Evolutionary conservation across 1,140 invertebrate species (phyloP), one percentile per base, ranked within the genome.

Genomic region (Calliphora vicina): DNA sequence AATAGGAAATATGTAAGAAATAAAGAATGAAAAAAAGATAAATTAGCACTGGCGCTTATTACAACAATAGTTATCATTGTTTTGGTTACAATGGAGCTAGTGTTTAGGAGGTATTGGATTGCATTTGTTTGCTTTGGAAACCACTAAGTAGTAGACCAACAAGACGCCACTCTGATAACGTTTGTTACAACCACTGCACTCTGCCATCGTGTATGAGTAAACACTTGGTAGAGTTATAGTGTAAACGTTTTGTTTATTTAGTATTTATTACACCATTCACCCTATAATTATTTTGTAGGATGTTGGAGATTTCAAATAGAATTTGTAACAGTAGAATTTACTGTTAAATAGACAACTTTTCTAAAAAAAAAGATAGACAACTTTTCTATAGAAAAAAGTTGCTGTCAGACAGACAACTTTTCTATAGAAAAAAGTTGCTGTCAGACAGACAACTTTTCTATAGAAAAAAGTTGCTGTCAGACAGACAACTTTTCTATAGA

Each of bases 1-100:
- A 43, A 67, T 67, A 67, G 15, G 50, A 57, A 17, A 57, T 57
- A 57, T n/a, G 15, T 2, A 2, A 57, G n/a, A 57, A 57, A 4
- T 1, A 57, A 57, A 17, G 50, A 57, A 57, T n/a, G 25, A 20
- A 67, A 67, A 25, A 67, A 23, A 5, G 20, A 67, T 67, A 67
- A 67, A 67, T 67, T 67, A 67, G 61, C 61, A 67, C n/a, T 67
- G 61, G 61, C 61, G 61, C 61, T 67, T 67, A 67, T 23, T 35
- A 35, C 35, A 35, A 67, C n/a, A 67, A 67, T 67, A 67, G n/a
- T 67, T 67, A 20, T 67, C 57, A 23, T 67, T 23, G n/a, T 67
- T 23, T 23, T 23, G 17, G n/a, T 9, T 57, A 57, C 15, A 23
- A 67, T 10, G 1, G n/a, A 1, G 9, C 61, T 8, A 67, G 23